Percentiles rank a stretch among this genome's conserved stretches.
These are phyloP conservation scores for Myiotriccus ornatus DNA, from an alignment of 2,797 vertebrate species.

Conservation along the genomic window DNA sequence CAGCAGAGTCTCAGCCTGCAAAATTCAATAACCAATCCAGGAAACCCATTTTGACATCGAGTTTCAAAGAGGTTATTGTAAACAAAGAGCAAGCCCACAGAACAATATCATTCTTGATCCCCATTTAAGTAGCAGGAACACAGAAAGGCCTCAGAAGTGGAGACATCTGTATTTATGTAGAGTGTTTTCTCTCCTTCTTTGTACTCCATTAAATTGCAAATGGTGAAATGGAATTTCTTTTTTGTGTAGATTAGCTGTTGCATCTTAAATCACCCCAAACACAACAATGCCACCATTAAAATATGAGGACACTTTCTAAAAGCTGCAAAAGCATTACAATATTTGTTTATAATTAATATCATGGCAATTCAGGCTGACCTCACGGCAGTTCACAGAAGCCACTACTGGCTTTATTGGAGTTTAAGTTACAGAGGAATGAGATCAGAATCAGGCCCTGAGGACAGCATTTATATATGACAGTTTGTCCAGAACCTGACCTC, in stretches of 20 bases:
- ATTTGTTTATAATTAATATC: constrained; percentile 37
- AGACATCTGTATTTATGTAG: constrained; percentile 57
- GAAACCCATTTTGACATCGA: constrained; percentile 41
- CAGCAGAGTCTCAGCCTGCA: neutral
- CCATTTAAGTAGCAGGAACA: constrained; percentile 45
- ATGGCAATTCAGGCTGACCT: neutral
- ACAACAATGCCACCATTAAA: constrained; percentile 20
- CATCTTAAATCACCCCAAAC: neutral
- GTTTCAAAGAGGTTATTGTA: constrained; percentile 56
- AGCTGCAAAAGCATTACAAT: neutral
- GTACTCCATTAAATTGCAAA: constrained; percentile 54
- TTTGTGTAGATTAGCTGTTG: constrained; percentile 26
- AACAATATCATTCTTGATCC: constrained; percentile 62
- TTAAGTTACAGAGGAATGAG: neutral
- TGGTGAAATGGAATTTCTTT: constrained; percentile 42
- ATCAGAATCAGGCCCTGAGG: neutral
- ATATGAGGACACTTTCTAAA: neutral
- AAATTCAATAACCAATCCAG: constrained; percentile 42
- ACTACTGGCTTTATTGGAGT: neutral
- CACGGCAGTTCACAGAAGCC: neutral
- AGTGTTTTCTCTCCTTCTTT: constrained; percentile 34
- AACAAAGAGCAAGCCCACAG: constrained; percentile 18
- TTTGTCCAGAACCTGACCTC: neutral
- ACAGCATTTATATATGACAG: neutral
- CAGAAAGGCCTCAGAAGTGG: constrained; percentile 54